Base-by-base conservation (phyloP, 2,113 vertebrate species). In the Oxyruncus cristatus region DNA sequence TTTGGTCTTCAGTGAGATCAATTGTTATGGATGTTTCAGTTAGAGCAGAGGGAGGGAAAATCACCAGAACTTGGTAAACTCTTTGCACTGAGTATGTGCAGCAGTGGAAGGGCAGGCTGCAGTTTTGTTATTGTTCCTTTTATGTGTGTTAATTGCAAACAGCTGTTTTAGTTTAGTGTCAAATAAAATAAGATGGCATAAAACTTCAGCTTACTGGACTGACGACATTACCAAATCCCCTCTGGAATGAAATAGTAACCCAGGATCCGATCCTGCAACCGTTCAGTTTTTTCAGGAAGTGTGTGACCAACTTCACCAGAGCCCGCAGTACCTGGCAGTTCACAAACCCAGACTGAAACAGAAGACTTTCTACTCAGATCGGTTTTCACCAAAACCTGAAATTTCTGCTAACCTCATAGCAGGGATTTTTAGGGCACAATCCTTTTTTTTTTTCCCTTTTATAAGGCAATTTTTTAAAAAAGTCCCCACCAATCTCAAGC, bases 121-220 rank as follows among this genome's bases (percentile, higher is more conserved):
- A n/a, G 85, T 97, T 92, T 72, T 85, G 80, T 96, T 87, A 82
- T 88, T 88, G 79, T 89, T 98, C 95, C 89, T 91, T 95, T 95
- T 88, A 96, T 97, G 96, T 88, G 39, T 92, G 95, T 79, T 95
- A 94, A 98, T 92, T 97, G 82, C 91, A 97, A 98, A 74, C 68
- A 88, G 72, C 94, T 97, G 95, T n/a, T 96, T 94, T 56, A 83
- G 90, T 96, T 95, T 92, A 93, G 88, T 39, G 46, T 94, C 81
- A 78, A 88, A 89, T 85, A 96, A 92, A 97, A 94, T 39, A 71
- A 4, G 30, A 93, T 88, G 85, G 82, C 85, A 95, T 86, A 73
- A 87, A 95, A 96, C 89, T 10, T 53, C 58, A 95, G 73, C 77
- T 91, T 84, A 95, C 77, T 83, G 81, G 81, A 70, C 81, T 76